A percentile compares a stretch with the other conserved stretches of the same genome.
Conservation (phyloP, 2,113 vertebrate species). For the Ceratotherium simum region DNA sequence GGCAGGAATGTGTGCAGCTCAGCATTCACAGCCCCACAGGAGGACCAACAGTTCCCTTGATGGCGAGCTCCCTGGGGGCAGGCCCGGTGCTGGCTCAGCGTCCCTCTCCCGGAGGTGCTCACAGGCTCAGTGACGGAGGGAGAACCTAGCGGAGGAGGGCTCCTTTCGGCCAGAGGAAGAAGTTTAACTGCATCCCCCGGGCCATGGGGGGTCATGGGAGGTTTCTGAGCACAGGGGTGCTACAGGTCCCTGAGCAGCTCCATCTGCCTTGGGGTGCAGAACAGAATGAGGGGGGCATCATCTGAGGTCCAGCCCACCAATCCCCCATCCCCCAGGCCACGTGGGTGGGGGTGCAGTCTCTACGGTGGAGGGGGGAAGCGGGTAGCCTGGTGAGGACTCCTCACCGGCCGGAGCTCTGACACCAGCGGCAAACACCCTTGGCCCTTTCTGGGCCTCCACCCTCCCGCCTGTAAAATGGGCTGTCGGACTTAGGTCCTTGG, state of each 20-base stretch:
- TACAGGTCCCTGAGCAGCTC: background rate
- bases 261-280: background rate
- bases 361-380: too few relatives aligned
- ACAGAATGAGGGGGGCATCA: background rate
- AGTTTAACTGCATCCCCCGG: background rate
- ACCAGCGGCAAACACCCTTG: background rate
- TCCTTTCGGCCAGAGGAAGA: background rate
- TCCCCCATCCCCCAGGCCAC: background rate
- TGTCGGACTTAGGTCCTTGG: background rate
- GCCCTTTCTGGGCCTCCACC: background rate
- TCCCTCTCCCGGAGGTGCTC: background rate
- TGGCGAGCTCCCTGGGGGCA: background rate
- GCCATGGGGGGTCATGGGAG: background rate
- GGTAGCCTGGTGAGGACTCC: background rate
- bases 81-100: background rate
- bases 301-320: background rate
- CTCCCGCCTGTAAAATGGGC: background rate
- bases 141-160: background rate
- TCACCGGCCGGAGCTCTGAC: rapidly evolving
- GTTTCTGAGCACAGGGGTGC: too few relatives aligned
- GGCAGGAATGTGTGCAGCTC: too few relatives aligned
- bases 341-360: background rate
- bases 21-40: background rate
- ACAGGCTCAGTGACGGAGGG: rapidly evolving
- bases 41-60: background rate